Conservation (phyloP, 1,140 invertebrate genomes). For the Dufourea novaeangliae region DNA sequence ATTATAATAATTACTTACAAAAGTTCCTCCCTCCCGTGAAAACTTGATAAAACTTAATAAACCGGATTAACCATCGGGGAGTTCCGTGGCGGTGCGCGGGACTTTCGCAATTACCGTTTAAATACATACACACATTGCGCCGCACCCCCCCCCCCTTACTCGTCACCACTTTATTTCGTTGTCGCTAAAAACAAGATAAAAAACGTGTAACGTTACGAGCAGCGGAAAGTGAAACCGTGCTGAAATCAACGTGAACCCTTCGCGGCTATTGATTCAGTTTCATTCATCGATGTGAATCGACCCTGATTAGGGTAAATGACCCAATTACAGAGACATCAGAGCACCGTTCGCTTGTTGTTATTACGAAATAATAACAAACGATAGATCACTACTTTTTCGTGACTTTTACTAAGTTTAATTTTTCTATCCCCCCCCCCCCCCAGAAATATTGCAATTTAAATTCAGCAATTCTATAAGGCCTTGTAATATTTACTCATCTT, state of each 20-base stretch:
- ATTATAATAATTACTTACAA: constrained; percentile 51
- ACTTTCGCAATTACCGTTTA: constrained; percentile 43
- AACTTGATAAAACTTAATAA: constrained; percentile 50
- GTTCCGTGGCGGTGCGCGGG: constrained; percentile 1
- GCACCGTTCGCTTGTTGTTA: too few species aligned
- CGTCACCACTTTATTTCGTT: background rate
- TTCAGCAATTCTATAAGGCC: too few species aligned
- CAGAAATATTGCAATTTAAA: too few species aligned
- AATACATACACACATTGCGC: background rate
- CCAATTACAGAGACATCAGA: too few species aligned
- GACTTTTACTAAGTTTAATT: too few species aligned
- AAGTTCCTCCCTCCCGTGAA: constrained; percentile 17
- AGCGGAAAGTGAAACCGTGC: background rate
- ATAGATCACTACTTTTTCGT: too few species aligned
- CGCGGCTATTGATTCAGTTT: background rate
- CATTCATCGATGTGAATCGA: background rate
- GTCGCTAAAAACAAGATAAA: background rate
- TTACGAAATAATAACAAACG: too few species aligned
- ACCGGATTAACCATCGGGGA: constrained; percentile 34
- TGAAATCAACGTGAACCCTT: background rate
- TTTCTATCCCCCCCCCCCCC: too few species aligned
- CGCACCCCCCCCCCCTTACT: background rate
- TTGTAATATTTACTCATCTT: too few species aligned
- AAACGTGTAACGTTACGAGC: background rate
- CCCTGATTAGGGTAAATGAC: too few species aligned